Base-by-base conservation (phyloP, 2,113 vertebrate species). In the Cavia aperea region DNA sequence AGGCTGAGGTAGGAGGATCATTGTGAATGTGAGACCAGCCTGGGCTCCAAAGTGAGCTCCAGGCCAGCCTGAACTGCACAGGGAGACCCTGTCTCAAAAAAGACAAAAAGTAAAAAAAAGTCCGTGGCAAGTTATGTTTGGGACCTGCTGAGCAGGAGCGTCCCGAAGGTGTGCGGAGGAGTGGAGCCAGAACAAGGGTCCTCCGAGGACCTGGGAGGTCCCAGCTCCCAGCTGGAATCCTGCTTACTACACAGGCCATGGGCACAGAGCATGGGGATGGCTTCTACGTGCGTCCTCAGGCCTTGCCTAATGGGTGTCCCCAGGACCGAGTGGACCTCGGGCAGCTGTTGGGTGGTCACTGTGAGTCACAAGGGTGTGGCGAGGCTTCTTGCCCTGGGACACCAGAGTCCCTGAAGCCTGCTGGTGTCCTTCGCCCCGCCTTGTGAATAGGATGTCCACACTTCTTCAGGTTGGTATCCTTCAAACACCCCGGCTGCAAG, bases 221-320 rank as follows among this genome's bases (percentile, higher is more conserved):
- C 72, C 46, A 39, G 19, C 4, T 43, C 15, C 1, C 2, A 11
- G 51, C 33, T 18, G 15, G 26, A 43, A 54, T n/a, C 60, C 46
- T 72, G 88, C 90, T 88, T 39, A 13, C n/a, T 23, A 6, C 9
- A 3, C 16, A 36, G 46, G 75, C 91, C 54, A 16, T 51, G 63
- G 56, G n/a, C 11, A 56, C 49, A 78, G 84, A 56, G 88, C 24
- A 60, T 86, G n/a, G 43, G 29, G 90, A 51, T 60, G 31, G 29
- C 39, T 92, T 93, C 95, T 93, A 79, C 65, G 54, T 70, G 85
- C 29, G 96, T 51, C 92, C 83, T 95, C 95, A 95, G 39, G 24
- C 86, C 68, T 95, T 26, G 19, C 88, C n/a, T 1, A 15, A 15
- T 14, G 58, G 31, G 24, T 65, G 79, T 86, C 68, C 63, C 39